Conservation (phyloP, 1,140 invertebrate species). For the Rhizoglyphus robini region DNA sequence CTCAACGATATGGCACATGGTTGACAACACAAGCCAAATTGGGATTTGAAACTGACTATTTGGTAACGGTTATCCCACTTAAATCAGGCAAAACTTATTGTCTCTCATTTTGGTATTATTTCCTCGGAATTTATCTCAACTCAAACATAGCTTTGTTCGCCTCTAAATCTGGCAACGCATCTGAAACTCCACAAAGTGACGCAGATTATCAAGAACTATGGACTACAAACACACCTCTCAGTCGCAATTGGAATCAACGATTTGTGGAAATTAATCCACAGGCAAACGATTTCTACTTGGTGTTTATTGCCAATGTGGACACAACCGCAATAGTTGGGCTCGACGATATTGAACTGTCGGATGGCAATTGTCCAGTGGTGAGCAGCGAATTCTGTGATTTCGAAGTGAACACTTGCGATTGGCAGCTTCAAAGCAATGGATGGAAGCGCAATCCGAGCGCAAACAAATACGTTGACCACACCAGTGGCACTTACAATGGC, state of each 20-base stretch:
- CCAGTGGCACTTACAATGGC: background rate
- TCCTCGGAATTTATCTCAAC: background rate
- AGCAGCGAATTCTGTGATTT: slow-evolving; percentile 1
- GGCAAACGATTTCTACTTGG: background rate
- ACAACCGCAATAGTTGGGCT: background rate
- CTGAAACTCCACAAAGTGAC: background rate
- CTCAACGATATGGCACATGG: background rate
- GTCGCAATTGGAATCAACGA: background rate
- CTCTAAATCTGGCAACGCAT: background rate
- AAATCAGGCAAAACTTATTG: background rate
- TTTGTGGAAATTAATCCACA: background rate
- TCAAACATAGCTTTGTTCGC: background rate
- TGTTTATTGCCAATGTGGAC: background rate
- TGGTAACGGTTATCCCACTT: background rate
- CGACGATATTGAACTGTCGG: background rate
- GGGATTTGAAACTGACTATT: background rate
- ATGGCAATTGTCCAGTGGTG: background rate
- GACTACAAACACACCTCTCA: background rate
- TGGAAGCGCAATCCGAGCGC: background rate
- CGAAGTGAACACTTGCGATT: slow-evolving; percentile 5
- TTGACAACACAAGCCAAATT: background rate
- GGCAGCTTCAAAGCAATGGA: background rate
- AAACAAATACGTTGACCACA: background rate
- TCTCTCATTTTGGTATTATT: slow-evolving; percentile 6
- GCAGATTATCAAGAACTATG: background rate